Evolutionary conservation across 1,140 invertebrate genomes (phyloP).

Genomic region (Papilio dardanus): DNA sequence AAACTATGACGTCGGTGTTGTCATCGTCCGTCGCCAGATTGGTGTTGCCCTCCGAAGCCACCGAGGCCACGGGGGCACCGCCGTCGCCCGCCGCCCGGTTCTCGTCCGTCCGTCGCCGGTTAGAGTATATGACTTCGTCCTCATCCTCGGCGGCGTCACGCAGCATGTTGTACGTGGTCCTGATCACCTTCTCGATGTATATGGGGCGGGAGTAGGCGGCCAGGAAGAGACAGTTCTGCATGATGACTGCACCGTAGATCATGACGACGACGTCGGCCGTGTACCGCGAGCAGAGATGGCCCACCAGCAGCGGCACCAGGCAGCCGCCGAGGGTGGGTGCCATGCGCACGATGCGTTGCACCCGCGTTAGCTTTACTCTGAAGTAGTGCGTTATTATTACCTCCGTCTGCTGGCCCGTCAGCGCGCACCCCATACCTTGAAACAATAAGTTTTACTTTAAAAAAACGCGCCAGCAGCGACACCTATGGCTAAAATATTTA

Average conservation of each 20-base stretch:
- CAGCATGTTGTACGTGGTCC: conserved; percentile 76
- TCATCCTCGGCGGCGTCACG: conserved; percentile 76
- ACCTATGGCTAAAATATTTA: too few species aligned
- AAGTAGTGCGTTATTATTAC: conserved; percentile 80
- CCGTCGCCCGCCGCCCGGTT: background rate
- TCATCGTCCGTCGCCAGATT: conserved; percentile 68
- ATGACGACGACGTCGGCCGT: conserved; percentile 66
- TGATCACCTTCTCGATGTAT: conserved; percentile 74
- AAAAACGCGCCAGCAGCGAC: conserved; percentile 1
- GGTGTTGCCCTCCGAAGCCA: conserved; percentile 31
- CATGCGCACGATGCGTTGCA: conserved; percentile 69
- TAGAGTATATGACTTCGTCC: conserved; percentile 79
- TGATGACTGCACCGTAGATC: conserved; percentile 73
- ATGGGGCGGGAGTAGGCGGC: conserved; percentile 71
- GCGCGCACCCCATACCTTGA: conserved; percentile 73
- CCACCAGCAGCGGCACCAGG: conserved; percentile 66
- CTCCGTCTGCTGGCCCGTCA: conserved; percentile 78
- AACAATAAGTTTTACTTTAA: conserved; percentile 41
- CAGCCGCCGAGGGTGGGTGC: conserved; percentile 73
- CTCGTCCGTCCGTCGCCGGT: conserved; percentile 48
- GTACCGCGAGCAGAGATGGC: conserved; percentile 64
- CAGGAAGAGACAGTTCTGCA: conserved; percentile 78
- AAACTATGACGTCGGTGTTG: conserved; percentile 69
- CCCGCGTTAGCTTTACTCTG: conserved; percentile 70
- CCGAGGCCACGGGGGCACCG: conserved; percentile 30